These are phyloP conservation scores for Silurus aristotelis DNA, from an alignment of 2,797 vertebrate species.

Conservation along the genomic window DNA sequence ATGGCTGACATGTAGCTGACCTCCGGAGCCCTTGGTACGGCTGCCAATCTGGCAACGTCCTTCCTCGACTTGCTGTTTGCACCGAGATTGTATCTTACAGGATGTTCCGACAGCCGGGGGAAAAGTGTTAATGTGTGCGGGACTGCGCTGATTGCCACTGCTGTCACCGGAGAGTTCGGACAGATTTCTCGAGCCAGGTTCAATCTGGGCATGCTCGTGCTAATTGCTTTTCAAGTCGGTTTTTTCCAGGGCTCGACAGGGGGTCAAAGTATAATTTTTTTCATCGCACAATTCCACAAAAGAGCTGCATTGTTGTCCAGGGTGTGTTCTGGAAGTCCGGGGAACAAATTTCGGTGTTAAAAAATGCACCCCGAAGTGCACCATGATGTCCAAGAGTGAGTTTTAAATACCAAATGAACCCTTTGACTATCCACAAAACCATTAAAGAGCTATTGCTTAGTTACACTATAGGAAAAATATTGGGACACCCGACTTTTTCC, in stretches of 20 bases:
- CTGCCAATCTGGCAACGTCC: constrained; percentile 8
- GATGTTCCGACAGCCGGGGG: constrained; percentile 42
- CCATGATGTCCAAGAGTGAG: background rate
- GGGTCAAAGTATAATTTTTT: constrained; percentile 10
- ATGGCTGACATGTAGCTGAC: constrained; percentile 46
- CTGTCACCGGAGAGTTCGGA: background rate
- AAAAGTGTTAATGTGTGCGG: constrained; percentile 21
- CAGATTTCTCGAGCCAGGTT: background rate
- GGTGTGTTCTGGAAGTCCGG: background rate
- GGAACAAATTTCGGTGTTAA: background rate
- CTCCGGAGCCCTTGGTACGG: constrained; percentile 25
- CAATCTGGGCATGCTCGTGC: background rate
- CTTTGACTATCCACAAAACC: background rate
- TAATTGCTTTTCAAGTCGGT: constrained; percentile 18
- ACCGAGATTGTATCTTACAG: constrained; percentile 46
- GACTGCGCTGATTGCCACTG: constrained; percentile 8
- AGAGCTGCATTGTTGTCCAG: background rate
- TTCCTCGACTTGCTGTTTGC: constrained; percentile 17
- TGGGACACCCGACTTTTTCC: no score
- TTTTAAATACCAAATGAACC: background rate
- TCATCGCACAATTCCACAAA: background rate
- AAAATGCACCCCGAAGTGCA: background rate
- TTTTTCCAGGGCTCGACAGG: background rate
- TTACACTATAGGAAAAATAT: no score
- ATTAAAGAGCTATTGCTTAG: background rate